Percentiles rank a stretch among this genome's conserved stretches.
Evolutionary conservation across 1,140 invertebrate genomes (phyloP).

Genomic region (Drosophila simulans): DNA sequence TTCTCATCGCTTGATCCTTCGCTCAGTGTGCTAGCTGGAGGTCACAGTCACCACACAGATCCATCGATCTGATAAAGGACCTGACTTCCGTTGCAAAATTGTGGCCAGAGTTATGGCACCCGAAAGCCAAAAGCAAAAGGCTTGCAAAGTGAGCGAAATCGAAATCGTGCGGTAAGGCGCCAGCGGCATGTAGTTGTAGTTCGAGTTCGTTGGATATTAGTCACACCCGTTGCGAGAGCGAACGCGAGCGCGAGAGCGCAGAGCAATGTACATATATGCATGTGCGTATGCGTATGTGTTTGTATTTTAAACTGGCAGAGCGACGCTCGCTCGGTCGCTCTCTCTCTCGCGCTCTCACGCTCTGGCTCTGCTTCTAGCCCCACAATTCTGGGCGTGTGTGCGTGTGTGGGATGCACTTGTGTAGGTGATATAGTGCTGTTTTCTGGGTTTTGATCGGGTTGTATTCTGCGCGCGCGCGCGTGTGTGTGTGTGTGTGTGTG

Average conservation of each 20-base stretch:
- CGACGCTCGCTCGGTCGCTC: not conserved
- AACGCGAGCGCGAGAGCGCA: not conserved
- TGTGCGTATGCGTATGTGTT: no score
- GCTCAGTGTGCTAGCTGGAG: not conserved
- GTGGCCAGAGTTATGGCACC: constrained; percentile 1
- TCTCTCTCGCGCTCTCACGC: not conserved
- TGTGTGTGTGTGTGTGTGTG: no score
- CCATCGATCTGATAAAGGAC: not conserved
- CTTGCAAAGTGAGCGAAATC: constrained; percentile 9
- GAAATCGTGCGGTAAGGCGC: constrained; percentile 15
- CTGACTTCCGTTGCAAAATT: constrained; percentile 9
- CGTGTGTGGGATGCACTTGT: constrained; percentile 10
- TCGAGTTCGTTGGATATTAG: constrained; percentile 1
- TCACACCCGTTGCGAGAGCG: constrained; percentile 2
- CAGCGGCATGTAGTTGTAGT: constrained; percentile 4
- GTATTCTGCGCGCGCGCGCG: constrained; percentile 4
- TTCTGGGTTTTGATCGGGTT: constrained; percentile 53
- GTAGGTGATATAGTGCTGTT: constrained; percentile 7
- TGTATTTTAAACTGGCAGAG: not conserved
- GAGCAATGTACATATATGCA: no score
- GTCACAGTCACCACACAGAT: not conserved
- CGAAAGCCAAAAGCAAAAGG: not conserved
- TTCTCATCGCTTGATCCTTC: no score
- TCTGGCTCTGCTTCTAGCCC: constrained; percentile 3
- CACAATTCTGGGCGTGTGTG: constrained; percentile 1